Evolutionary conservation across 2,113 vertebrate species (phyloP).

Genomic region (Archocentrus centrarchus): DNA sequence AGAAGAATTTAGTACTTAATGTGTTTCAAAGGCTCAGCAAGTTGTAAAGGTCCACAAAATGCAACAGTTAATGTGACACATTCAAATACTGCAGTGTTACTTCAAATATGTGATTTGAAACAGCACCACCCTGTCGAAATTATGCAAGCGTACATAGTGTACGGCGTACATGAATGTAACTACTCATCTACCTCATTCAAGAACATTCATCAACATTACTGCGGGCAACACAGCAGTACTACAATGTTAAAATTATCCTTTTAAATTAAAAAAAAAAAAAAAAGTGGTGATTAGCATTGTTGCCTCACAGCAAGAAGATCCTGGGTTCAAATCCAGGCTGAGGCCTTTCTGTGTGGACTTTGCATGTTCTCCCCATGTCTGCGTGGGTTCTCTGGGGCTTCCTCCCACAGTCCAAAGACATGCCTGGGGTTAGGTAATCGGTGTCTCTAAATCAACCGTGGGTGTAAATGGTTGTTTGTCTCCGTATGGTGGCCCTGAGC

Average conservation of each 20-base stretch:
- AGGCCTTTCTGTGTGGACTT: background rate
- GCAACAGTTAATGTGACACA: background rate
- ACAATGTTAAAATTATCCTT: background rate
- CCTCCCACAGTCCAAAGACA: background rate
- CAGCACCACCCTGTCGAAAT: background rate
- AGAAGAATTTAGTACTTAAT: background rate
- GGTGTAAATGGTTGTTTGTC: background rate
- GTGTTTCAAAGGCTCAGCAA: background rate
- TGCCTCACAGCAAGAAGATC: background rate
- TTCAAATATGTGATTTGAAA: background rate
- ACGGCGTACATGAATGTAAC: background rate
- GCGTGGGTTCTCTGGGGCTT: background rate
- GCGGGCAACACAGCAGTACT: background rate
- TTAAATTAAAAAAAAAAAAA: background rate
- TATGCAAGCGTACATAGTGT: background rate
- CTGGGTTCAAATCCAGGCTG: background rate
- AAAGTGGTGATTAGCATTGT: background rate
- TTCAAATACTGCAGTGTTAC: background rate
- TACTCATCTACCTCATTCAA: background rate
- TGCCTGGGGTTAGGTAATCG: background rate
- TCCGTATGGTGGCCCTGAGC: background rate
- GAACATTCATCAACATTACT: background rate
- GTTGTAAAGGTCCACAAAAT: background rate
- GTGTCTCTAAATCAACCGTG: background rate
- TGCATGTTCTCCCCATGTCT: background rate